phyloP scores from a whole-genome alignment of 2,797 vertebrate species.

The Ataeniobius toweri region DNA sequence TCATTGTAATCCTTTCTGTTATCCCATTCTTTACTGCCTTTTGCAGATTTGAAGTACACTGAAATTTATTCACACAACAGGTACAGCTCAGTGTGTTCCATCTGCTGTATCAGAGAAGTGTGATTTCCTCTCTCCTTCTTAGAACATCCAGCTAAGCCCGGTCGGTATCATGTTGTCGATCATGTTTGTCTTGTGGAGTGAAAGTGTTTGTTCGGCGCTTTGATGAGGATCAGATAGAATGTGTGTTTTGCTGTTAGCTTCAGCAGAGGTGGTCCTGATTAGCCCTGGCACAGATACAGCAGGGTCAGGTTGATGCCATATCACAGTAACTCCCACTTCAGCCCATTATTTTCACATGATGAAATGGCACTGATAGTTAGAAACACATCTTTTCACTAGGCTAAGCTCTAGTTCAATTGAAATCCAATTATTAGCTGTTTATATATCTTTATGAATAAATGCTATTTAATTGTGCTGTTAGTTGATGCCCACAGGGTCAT shows the following conservation, averaged over 20 bases:
- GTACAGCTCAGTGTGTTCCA: conserved; percentile 20
- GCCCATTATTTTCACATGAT: conserved; percentile 50
- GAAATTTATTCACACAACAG: conserved; percentile 20
- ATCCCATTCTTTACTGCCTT: conserved; percentile 19
- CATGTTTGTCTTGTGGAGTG: conserved; percentile 42
- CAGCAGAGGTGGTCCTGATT: conserved; percentile 54
- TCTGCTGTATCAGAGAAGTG: conserved; percentile 28
- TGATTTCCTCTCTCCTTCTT: conserved; percentile 18
- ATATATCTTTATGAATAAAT: conserved; percentile 10
- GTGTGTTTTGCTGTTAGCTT: conserved; percentile 49
- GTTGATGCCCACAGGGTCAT: neutral
- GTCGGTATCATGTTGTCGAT: conserved; percentile 21
- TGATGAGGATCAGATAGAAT: conserved; percentile 49
- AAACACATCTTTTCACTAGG: conserved; percentile 11
- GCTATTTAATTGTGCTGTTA: neutral
- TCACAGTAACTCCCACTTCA: conserved; percentile 31
- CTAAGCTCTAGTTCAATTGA: conserved; percentile 15
- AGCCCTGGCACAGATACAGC: conserved; percentile 52
- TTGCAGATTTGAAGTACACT: conserved; percentile 27
- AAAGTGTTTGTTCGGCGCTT: conserved; percentile 46
- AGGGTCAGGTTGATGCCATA: conserved; percentile 43
- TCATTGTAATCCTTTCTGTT: conserved; percentile 22
- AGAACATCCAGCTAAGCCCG: conserved; percentile 17
- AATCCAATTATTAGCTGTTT: conserved; percentile 2
- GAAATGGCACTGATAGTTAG: conserved; percentile 38